phyloP scores from a whole-genome alignment of 2,888 invertebrate species.

The Microplitis manilae region DNA sequence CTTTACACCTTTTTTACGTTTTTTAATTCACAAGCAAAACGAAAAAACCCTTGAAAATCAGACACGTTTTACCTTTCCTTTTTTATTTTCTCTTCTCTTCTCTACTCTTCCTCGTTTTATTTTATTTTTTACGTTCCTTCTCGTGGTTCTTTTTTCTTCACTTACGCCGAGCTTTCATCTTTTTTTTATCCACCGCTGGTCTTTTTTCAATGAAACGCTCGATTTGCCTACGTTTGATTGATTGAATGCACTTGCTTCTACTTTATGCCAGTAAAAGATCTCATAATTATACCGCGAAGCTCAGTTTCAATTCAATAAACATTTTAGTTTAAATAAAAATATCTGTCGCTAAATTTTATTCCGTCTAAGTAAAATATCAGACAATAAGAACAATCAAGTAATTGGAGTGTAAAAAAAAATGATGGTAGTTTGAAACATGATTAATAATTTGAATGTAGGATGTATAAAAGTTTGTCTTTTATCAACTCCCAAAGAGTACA shows the following conservation, averaged over 20 bases:
- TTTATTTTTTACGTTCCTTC: background rate
- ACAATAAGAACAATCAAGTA: background rate
- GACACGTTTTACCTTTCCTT: conserved; percentile 12
- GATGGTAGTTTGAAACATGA: conserved; percentile 1
- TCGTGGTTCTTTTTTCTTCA: background rate
- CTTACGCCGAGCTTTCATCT: conserved; percentile 9
- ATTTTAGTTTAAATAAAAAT: too few species aligned
- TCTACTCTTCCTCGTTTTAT: background rate
- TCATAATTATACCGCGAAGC: background rate
- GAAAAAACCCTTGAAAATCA: conserved; percentile 3
- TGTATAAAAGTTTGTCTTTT: conserved; percentile 26
- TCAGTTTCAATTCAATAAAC: too few species aligned
- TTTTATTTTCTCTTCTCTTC: background rate
- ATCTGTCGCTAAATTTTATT: too few species aligned
- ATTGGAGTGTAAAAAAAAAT: background rate
- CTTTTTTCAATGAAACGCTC: conserved; percentile 30
- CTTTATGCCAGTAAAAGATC: background rate
- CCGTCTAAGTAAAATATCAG: too few species aligned
- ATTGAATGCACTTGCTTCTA: conserved; percentile 14
- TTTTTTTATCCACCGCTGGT: conserved; percentile 22
- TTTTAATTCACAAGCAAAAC: background rate
- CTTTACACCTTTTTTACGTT: background rate
- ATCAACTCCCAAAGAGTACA: conserved; percentile 20
- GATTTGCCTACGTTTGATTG: conserved; percentile 36
- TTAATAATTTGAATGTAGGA: conserved; percentile 23